A percentile compares a stretch with the other conserved stretches of the same genome.
phyloP scores from a whole-genome alignment of 2,113 vertebrate species.

The Panurus biarmicus region DNA sequence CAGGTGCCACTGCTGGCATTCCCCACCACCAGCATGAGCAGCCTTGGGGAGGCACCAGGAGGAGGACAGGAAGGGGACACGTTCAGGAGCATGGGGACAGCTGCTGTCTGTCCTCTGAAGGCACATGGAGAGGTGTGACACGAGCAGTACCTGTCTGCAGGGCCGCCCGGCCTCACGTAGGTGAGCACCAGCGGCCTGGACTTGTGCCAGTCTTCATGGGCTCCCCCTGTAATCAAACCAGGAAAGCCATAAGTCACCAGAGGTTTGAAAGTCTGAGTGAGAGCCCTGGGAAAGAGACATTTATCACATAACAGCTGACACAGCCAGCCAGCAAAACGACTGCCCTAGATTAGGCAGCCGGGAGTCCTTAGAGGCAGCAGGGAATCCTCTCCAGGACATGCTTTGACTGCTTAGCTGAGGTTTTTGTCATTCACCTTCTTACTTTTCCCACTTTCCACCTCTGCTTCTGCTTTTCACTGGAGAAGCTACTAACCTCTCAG shows the following conservation, averaged over 20 bases:
- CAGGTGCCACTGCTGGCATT: background rate
- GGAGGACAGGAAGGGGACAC: background rate
- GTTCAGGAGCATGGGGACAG: background rate
- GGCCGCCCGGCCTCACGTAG: slow-evolving; percentile 86
- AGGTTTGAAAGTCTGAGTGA: background rate
- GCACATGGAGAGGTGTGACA: background rate
- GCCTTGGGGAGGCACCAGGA: background rate
- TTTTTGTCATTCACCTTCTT: background rate
- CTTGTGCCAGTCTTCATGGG: slow-evolving; percentile 93
- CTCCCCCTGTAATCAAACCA: slow-evolving; percentile 79
- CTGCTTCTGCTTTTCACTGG: background rate
- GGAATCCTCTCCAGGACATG: background rate
- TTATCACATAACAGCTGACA: background rate
- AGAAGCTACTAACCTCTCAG: slow-evolving; percentile 83
- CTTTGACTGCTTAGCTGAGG: background rate
- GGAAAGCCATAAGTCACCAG: background rate
- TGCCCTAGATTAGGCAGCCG: background rate
- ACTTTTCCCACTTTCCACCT: background rate
- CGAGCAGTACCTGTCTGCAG: slow-evolving; percentile 86
- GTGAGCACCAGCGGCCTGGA: slow-evolving; percentile 89
- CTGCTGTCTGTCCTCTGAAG: background rate
- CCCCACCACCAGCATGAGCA: background rate
- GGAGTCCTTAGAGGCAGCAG: background rate
- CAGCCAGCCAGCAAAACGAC: background rate
- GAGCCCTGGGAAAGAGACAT: background rate